phyloP scores from a whole-genome alignment of 2,113 vertebrate genomes.

The Camelus bactrianus region DNA sequence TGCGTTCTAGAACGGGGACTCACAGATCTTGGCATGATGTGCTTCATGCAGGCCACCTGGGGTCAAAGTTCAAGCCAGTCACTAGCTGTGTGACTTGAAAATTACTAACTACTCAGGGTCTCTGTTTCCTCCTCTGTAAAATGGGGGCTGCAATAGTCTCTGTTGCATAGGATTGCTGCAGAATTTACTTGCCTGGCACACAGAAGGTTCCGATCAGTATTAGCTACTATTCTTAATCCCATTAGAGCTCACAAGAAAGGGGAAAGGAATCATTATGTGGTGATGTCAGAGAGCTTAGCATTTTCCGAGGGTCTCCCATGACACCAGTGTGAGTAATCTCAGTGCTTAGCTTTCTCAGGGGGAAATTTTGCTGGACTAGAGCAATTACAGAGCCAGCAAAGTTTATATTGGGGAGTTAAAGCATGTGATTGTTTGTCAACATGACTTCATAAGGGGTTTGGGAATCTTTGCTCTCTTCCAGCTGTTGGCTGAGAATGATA shows the following conservation, averaged over 20 bases:
- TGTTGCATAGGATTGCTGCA: not conserved
- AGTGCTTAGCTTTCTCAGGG: not conserved
- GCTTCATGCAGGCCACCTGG: not conserved
- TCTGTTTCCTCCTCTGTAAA: not conserved
- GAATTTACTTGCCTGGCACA: not conserved
- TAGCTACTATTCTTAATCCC: not conserved
- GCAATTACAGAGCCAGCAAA: not conserved
- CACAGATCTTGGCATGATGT: not conserved
- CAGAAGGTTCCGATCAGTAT: not conserved
- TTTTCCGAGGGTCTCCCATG: not conserved
- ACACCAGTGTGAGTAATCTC: not conserved
- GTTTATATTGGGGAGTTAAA: not conserved
- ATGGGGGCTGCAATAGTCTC: not conserved
- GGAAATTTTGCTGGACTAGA: not conserved
- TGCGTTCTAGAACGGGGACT: not conserved
- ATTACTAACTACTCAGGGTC: not conserved
- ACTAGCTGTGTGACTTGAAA: not conserved
- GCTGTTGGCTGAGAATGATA: not conserved
- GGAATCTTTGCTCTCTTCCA: not conserved
- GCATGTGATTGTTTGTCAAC: too few relatives aligned
- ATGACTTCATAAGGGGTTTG: rapidly evolving
- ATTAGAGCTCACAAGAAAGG: not conserved
- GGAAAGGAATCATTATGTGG: not conserved
- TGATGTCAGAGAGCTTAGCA: not conserved
- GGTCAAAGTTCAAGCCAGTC: not conserved